Evolutionary conservation across 2,797 vertebrate genomes (phyloP).

Genomic region (Tragopan temminckii): DNA sequence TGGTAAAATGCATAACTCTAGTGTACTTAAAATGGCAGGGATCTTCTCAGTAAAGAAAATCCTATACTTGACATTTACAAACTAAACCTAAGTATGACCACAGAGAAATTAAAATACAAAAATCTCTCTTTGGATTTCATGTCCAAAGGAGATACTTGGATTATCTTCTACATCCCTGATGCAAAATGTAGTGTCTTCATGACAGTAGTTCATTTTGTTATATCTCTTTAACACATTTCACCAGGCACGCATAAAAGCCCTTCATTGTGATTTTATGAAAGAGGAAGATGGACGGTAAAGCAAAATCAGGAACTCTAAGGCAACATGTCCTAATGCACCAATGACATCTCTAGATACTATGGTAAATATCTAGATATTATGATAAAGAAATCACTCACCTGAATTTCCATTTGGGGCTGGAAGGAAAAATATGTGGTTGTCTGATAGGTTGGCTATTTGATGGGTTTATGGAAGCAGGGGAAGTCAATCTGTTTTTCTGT

Average conservation of each 20-base stretch:
- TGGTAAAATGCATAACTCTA: not conserved
- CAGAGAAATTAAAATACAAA: not conserved
- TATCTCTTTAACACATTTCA: not conserved
- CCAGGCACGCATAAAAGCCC: not conserved
- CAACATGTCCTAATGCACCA: not conserved
- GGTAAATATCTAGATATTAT: not conserved
- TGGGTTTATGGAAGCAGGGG: not conserved
- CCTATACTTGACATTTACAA: not conserved
- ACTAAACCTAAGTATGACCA: rapidly evolving
- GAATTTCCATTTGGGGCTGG: not conserved
- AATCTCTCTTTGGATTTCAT: not conserved
- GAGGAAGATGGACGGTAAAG: not conserved
- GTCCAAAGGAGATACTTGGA: not conserved
- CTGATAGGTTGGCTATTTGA: not conserved
- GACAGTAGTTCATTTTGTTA: not conserved
- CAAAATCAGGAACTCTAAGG: not conserved
- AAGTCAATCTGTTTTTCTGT: not conserved
- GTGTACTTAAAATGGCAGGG: not conserved
- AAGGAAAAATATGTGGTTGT: not conserved
- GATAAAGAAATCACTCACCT: not conserved
- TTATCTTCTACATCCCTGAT: not conserved
- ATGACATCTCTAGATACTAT: not conserved
- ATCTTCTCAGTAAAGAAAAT: not conserved
- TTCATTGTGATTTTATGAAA: not conserved
- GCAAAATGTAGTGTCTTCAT: not conserved